Percentiles rank a stretch among this genome's conserved stretches.
These are phyloP conservation scores for Calliscelio sp. DNA, from an alignment of 2,888 invertebrate genomes.

Conservation along the genomic window DNA sequence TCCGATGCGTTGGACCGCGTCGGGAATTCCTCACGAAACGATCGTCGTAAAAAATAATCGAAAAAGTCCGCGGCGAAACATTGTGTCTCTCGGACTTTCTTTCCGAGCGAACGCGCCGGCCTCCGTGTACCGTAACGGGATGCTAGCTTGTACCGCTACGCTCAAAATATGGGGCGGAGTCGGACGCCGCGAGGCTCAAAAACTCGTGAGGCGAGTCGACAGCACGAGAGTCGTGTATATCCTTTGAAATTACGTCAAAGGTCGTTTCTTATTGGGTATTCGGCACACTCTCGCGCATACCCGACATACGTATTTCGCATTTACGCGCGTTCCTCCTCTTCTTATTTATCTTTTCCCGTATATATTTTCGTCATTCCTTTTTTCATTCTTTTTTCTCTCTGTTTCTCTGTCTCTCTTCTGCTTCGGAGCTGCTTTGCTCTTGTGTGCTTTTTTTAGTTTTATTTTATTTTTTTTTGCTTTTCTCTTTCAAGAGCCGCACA, in stretches of 20 bases:
- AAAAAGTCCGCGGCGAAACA: conserved; percentile 45
- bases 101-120: conserved; percentile 26
- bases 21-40: conserved; percentile 52
- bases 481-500: conserved; percentile 47
- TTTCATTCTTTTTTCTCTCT: not conserved
- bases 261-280: conserved; percentile 68
- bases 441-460: not conserved
- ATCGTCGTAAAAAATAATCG: conserved; percentile 65
- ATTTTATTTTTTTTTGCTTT: conserved; percentile 12
- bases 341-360: conserved; percentile 48
- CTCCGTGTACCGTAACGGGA: conserved; percentile 44
- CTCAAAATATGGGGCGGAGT: conserved; percentile 67
- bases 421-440: not conserved
- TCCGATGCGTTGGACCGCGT: conserved; percentile 32
- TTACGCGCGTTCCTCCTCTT: conserved; percentile 52
- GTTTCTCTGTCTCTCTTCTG: not conserved
- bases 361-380: conserved; percentile 42
- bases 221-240: conserved; percentile 45
- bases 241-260: conserved; percentile 72
- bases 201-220: conserved; percentile 61
- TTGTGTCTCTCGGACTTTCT: conserved; percentile 53
- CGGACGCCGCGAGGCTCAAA: conserved; percentile 63
- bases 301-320: conserved; percentile 54
- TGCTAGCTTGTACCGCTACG: conserved; percentile 59
- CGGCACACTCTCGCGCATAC: conserved; percentile 56